phyloP scores from a whole-genome alignment of 2,797 vertebrate genomes.

The Halcyon leucocephala region DNA sequence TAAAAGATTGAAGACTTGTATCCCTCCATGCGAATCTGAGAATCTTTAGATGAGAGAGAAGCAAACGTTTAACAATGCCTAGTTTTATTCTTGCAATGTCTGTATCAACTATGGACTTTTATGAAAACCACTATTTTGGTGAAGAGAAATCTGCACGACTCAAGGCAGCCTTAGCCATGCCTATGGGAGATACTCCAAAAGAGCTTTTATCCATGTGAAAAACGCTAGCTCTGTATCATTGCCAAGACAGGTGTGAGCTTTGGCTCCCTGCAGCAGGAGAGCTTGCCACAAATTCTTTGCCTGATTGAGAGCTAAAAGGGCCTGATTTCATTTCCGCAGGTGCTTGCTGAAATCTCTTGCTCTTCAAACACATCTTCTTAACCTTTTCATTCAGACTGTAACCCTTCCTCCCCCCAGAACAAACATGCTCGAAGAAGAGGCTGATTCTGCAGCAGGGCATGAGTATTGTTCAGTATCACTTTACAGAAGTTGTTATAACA shows the following conservation, averaged over 20 bases:
- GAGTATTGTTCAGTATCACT: constrained; percentile 65
- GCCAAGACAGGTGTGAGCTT: constrained; percentile 68
- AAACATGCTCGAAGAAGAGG: neutral
- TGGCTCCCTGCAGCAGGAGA: constrained; percentile 68
- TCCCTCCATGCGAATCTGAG: neutral
- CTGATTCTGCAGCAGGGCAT: constrained; percentile 49
- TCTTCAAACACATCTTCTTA: constrained; percentile 65
- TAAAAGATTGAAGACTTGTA: neutral
- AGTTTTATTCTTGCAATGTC: neutral
- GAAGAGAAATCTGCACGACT: neutral
- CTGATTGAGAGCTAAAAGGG: constrained; percentile 65
- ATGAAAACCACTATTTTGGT: neutral
- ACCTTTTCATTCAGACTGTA: constrained; percentile 56
- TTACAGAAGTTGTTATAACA: constrained; percentile 45
- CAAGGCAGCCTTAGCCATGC: neutral
- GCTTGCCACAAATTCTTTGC: constrained; percentile 53
- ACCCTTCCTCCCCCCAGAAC: constrained; percentile 31
- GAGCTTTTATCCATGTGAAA: constrained; percentile 40
- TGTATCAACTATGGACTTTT: neutral
- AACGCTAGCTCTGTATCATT: constrained; percentile 48
- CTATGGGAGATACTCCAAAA: neutral
- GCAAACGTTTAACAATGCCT: neutral
- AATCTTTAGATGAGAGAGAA: neutral
- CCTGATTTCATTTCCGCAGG: constrained; percentile 71
- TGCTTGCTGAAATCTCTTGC: constrained; percentile 52